Evolutionary conservation across 30 jellyfish, hydroid and myxozoan species (phyloP).

Genomic region (Aurelia sp.): DNA sequence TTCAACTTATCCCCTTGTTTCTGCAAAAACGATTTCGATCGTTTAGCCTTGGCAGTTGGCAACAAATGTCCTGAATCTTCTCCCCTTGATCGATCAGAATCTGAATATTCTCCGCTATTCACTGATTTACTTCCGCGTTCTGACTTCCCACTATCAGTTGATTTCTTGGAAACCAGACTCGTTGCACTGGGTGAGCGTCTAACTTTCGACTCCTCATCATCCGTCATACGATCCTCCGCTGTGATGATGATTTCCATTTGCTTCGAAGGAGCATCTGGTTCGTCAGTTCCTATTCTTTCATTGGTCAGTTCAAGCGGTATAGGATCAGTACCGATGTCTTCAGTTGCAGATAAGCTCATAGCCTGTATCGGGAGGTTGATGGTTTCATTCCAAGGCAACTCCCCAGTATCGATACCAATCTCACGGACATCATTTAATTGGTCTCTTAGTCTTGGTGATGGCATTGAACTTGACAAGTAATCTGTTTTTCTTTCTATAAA

Average conservation of each 20-base stretch:
- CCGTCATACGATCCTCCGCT: background rate
- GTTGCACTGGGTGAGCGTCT: conserved; percentile 58
- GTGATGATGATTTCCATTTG: background rate
- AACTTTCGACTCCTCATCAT: conserved; percentile 16
- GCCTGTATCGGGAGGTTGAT: conserved; percentile 53
- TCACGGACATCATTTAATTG: conserved; percentile 28
- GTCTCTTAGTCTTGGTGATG: conserved; percentile 36
- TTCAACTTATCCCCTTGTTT: conserved; percentile 82
- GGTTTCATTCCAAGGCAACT: conserved; percentile 44
- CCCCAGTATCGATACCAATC: conserved; percentile 53
- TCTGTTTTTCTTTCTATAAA: conserved; percentile 16
- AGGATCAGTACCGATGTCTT: conserved; percentile 39
- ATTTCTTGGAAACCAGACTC: conserved; percentile 57
- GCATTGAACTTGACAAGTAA: conserved; percentile 72
- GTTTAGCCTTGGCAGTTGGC: conserved; percentile 26
- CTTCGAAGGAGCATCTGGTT: conserved; percentile 1
- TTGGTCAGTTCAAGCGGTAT: background rate
- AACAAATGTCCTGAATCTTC: conserved; percentile 31
- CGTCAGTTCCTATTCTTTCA: conserved; percentile 3
- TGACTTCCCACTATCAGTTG: conserved; percentile 66
- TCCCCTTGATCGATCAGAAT: conserved; percentile 61
- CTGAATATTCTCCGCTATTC: conserved; percentile 54
- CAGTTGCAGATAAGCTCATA: background rate
- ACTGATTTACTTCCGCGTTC: conserved; percentile 50
- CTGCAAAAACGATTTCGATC: conserved; percentile 83